Percentiles rank a stretch among this genome's conserved stretches.
Conservation (phyloP, 2,113 vertebrate genomes). For the Chaetura pelagica region DNA sequence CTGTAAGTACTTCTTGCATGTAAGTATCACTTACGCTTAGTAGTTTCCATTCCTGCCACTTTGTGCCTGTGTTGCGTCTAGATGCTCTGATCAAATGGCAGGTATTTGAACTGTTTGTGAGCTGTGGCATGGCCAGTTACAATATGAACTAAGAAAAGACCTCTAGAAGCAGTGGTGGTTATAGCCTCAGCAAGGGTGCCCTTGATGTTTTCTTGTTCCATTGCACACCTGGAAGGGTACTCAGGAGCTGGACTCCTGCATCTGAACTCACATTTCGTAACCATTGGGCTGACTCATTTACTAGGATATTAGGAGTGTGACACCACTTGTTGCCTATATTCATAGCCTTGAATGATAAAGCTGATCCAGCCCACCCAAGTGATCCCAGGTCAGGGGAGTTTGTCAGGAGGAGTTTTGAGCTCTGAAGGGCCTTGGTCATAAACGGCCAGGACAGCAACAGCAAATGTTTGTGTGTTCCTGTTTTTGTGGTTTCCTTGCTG, state of each 20-base stretch:
- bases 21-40: background rate
- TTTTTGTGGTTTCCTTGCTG: constrained; percentile 9
- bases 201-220: background rate
- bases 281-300: background rate
- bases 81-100: background rate
- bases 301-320: background rate
- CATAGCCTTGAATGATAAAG: background rate
- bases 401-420: constrained; percentile 9
- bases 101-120: background rate
- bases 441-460: constrained; percentile 29
- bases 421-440: constrained; percentile 11
- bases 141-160: background rate
- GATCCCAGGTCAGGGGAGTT: background rate
- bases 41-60: background rate
- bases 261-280: accelerated
- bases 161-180: background rate
- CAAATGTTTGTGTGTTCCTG: background rate
- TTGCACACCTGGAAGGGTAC: background rate
- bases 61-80: background rate
- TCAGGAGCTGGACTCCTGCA: background rate
- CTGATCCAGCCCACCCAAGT: background rate
- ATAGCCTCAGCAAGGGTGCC: background rate
- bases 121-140: background rate
- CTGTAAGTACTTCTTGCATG: background rate
- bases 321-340: background rate